Evolutionary conservation across 2,888 invertebrate genomes (phyloP).

Genomic region (Rhodophaea formosa): DNA sequence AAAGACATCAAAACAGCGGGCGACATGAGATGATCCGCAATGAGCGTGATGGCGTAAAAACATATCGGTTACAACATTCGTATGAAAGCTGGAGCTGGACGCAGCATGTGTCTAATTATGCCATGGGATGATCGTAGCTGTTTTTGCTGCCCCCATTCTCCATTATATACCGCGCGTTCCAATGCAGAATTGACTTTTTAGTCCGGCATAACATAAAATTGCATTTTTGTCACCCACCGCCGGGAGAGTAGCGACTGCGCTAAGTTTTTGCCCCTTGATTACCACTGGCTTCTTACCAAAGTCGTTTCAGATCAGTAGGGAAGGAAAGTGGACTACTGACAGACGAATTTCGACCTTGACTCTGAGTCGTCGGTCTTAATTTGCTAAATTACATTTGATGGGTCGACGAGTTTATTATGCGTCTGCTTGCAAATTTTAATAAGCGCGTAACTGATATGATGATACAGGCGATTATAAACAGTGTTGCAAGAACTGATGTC

Average conservation of each 20-base stretch:
- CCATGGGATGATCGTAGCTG: constrained; percentile 55
- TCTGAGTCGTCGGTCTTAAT: constrained; percentile 5
- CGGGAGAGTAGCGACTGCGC: constrained; percentile 47
- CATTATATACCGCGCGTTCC: constrained; percentile 54
- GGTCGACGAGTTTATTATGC: constrained; percentile 18
- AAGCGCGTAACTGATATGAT: constrained; percentile 17
- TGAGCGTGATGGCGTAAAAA: constrained; percentile 48
- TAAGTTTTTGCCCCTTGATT: constrained; percentile 57
- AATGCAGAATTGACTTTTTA: constrained; percentile 67
- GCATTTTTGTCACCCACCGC: constrained; percentile 77
- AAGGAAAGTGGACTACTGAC: not conserved
- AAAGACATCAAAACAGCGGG: constrained; percentile 54
- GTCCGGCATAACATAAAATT: constrained; percentile 70
- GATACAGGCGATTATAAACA: constrained; percentile 15
- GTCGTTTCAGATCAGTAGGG: constrained; percentile 6
- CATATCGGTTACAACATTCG: constrained; percentile 41
- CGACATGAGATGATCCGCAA: constrained; percentile 48
- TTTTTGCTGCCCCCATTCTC: constrained; percentile 52
- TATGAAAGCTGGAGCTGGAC: constrained; percentile 28
- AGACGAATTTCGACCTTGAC: constrained; percentile 10
- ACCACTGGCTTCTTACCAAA: constrained; percentile 24
- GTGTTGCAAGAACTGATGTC: constrained; percentile 10
- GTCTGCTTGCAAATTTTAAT: constrained; percentile 14
- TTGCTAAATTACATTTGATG: constrained; percentile 3
- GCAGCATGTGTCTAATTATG: constrained; percentile 75